Conservation (phyloP, 2,888 invertebrate species). For the Callyntrura sp. region DNA sequence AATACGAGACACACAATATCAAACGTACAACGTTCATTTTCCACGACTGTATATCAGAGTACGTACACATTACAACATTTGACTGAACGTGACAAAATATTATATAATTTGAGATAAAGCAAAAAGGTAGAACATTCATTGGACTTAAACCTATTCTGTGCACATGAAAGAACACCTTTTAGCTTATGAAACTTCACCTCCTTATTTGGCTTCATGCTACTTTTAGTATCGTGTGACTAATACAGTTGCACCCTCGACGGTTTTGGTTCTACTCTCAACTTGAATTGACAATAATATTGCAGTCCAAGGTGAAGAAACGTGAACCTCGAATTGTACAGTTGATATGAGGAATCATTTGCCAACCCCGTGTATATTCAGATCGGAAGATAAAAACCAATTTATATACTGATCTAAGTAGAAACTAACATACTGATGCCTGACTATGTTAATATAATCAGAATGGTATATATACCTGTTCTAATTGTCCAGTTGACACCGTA, state of each 20-base stretch:
- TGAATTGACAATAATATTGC: background rate
- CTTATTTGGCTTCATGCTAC: conserved; percentile 26
- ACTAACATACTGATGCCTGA: too few relatives aligned
- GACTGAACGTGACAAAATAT: background rate
- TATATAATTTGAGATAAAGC: background rate
- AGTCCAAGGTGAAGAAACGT: conserved; percentile 19
- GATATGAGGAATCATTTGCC: background rate
- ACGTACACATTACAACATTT: too few relatives aligned
- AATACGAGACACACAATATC: too few relatives aligned
- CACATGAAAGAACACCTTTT: conserved; percentile 11
- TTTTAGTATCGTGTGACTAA: background rate
- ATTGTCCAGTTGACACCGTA: too few relatives aligned
- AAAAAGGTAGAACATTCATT: conserved; percentile 20
- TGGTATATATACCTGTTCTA: too few relatives aligned
- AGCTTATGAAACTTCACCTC: background rate
- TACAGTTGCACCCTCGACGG: background rate
- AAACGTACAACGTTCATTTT: too few relatives aligned
- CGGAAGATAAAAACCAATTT: background rate
- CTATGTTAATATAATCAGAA: too few relatives aligned
- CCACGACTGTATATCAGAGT: too few relatives aligned
- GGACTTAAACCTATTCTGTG: conserved; percentile 26
- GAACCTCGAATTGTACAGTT: background rate
- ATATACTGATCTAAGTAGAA: too few relatives aligned
- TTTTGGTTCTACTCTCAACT: too few relatives aligned
- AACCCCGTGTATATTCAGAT: background rate